Evolutionary conservation across 2,888 invertebrate species (phyloP).

Genomic region (Drosophila tanythrix): DNA sequence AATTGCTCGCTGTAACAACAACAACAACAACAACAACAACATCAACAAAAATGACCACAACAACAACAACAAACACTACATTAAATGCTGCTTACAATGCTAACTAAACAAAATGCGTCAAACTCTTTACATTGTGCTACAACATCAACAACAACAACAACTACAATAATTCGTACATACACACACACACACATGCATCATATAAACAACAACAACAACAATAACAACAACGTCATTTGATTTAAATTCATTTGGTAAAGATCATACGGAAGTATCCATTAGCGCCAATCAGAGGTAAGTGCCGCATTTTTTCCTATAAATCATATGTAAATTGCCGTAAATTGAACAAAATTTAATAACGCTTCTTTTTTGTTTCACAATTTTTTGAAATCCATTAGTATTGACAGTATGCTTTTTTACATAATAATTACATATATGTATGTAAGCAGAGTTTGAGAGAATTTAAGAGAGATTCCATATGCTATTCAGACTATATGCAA

Average conservation of each 20-base stretch:
- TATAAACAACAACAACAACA: slow-evolving; percentile 33
- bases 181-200: slow-evolving; percentile 37
- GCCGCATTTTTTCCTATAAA: slow-evolving; percentile 14
- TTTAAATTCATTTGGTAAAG: slow-evolving; percentile 74
- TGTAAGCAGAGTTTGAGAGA: too few species aligned
- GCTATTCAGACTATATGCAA: neutral
- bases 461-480: neutral
- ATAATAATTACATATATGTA: neutral
- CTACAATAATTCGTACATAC: slow-evolving; percentile 29
- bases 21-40: slow-evolving; percentile 54
- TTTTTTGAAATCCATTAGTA: neutral
- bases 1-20: slow-evolving; percentile 60
- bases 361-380: neutral
- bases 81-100: slow-evolving; percentile 44
- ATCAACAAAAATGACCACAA: slow-evolving; percentile 24
- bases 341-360: neutral
- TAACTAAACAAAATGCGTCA: slow-evolving; percentile 36
- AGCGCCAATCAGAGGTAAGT: slow-evolving; percentile 85
- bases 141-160: slow-evolving; percentile 44
- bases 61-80: slow-evolving; percentile 33
- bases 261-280: slow-evolving; percentile 85
- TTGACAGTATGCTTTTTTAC: neutral
- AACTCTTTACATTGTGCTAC: slow-evolving; percentile 36
- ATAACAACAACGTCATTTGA: slow-evolving; percentile 48
- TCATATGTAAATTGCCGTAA: slow-evolving; percentile 14